These are phyloP conservation scores for Octopus bimaculoides DNA, from an alignment of 1,140 invertebrate species.

Conservation along the genomic window DNA sequence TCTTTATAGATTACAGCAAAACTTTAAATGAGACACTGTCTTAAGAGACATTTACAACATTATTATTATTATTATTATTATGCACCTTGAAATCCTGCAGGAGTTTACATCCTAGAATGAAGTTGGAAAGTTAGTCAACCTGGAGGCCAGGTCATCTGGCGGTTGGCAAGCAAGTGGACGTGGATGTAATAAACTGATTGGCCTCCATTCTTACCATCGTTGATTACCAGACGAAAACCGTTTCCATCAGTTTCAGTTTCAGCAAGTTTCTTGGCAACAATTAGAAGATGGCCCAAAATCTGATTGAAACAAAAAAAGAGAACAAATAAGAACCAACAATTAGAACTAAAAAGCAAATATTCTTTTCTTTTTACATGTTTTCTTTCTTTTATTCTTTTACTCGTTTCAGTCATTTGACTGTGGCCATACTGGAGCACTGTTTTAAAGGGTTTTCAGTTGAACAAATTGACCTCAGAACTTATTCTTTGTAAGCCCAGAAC, in stretches of 20 bases:
- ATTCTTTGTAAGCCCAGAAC: no score
- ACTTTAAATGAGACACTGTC: no score
- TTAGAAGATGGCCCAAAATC: slow-evolving; percentile 57
- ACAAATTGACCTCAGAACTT: no score
- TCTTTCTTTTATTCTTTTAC: background rate
- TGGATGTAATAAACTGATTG: slow-evolving; percentile 55
- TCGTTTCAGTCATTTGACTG: no score
- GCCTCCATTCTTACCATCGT: slow-evolving; percentile 48
- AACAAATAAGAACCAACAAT: background rate
- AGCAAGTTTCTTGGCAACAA: slow-evolving; percentile 57
- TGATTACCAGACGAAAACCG: slow-evolving; percentile 56
- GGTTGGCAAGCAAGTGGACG: slow-evolving; percentile 67
- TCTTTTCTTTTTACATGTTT: background rate
- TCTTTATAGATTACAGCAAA: no score
- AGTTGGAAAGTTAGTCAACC: slow-evolving; percentile 29
- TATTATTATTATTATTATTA: no score
- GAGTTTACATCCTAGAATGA: no score
- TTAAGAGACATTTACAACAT: no score
- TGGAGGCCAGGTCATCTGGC: slow-evolving; percentile 93
- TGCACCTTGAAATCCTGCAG: no score
- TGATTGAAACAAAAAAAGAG: slow-evolving; percentile 20
- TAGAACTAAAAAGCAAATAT: background rate
- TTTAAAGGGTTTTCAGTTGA: no score
- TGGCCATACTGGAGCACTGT: no score
- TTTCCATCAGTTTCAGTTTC: slow-evolving; percentile 42